These are phyloP conservation scores for Aeoliscus strigatus DNA, from an alignment of 2,797 vertebrate genomes.

Conservation along the genomic window DNA sequence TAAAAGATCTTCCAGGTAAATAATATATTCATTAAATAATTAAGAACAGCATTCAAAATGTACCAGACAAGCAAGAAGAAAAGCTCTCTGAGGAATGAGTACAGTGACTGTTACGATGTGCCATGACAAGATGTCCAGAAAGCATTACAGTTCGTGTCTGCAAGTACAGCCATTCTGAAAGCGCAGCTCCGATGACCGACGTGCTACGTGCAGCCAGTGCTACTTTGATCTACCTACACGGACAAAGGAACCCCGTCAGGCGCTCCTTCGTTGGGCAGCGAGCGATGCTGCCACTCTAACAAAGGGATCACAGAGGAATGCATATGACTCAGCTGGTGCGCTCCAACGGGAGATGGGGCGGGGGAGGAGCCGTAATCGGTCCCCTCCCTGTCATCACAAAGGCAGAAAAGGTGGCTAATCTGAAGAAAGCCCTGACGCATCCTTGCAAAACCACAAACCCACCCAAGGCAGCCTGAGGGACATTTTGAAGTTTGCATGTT, in stretches of 20 bases:
- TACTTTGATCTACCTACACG: conserved; percentile 49
- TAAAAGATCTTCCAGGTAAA: conserved; percentile 81
- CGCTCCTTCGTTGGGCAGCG: conserved; percentile 66
- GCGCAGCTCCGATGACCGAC: conserved; percentile 35
- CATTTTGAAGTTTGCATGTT: conserved; percentile 46
- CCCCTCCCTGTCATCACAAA: conserved; percentile 24
- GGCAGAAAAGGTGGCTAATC: conserved; percentile 50
- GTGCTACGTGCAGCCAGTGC: conserved; percentile 33
- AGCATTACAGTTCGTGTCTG: conserved; percentile 57
- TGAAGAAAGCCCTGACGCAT: conserved; percentile 36
- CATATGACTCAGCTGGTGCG: conserved; percentile 79
- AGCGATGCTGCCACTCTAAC: conserved; percentile 61
- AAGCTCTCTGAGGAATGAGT: conserved; percentile 80
- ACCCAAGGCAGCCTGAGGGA: conserved; percentile 45
- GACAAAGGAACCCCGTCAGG: conserved; percentile 45
- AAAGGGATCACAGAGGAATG: conserved; percentile 89
- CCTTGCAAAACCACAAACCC: conserved; percentile 20
- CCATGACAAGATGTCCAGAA: conserved; percentile 56
- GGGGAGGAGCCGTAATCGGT: conserved; percentile 68
- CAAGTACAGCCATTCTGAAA: conserved; percentile 70
- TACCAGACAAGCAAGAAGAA: conserved; percentile 86
- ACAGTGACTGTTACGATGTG: conserved; percentile 88
- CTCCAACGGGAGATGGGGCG: conserved; percentile 67
- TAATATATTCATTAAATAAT: conserved; percentile 86
- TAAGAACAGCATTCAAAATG: conserved; percentile 89